Conservation (phyloP, 2,113 vertebrate species). For the Odontesthes bonariensis region DNA sequence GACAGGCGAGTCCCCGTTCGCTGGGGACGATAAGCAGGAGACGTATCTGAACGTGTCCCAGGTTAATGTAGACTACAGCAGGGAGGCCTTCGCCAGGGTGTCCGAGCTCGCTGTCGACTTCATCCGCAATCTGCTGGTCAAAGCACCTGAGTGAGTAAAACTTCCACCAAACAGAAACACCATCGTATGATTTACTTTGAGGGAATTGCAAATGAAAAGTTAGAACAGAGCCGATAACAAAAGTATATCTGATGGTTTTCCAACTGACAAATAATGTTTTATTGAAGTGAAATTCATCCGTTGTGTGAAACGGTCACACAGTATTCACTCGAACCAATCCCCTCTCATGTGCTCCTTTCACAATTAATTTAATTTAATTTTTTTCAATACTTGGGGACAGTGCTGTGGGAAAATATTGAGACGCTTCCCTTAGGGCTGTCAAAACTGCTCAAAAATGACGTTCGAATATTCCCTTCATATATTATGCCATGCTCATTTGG, state of each 20-base stretch:
- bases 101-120: slow-evolving; percentile 94
- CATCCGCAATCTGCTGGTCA: slow-evolving; percentile 92
- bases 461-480: too few species aligned
- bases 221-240: neutral
- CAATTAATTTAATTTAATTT: too few species aligned
- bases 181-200: too few species aligned
- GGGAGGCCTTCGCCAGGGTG: slow-evolving; percentile 88
- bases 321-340: neutral
- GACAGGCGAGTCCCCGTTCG: slow-evolving; percentile 94
- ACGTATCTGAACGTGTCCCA: slow-evolving; percentile 97
- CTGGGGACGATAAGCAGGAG: slow-evolving; percentile 93
- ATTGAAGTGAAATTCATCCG: slow-evolving; percentile 2
- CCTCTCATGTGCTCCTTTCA: too few species aligned
- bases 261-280: neutral
- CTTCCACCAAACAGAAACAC: too few species aligned
- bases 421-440: too few species aligned
- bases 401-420: too few species aligned
- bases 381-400: too few species aligned
- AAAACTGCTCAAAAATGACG: too few species aligned
- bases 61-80: slow-evolving; percentile 95
- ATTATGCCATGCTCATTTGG: too few species aligned
- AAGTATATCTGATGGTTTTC: slow-evolving; percentile 6
- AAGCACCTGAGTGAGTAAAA: slow-evolving; percentile 92
- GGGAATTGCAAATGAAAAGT: neutral
- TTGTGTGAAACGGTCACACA: slow-evolving; percentile 3